Base-by-base conservation (phyloP, 2,113 vertebrate genomes). In the Tenebrosternarchus preto region DNA sequence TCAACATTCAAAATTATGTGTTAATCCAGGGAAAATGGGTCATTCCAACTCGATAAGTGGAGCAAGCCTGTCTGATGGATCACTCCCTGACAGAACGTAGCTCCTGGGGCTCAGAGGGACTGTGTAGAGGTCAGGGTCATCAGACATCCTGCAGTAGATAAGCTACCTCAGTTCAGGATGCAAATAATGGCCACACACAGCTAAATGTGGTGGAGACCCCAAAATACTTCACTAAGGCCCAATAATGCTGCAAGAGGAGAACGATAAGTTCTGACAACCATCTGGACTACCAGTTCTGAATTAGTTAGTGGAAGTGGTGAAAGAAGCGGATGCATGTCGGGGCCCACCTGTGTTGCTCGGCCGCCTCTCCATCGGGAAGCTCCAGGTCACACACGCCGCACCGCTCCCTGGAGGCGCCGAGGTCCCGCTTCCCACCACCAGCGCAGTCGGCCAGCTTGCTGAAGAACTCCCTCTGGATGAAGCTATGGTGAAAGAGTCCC, bases 401-500 rank as follows among this genome's bases (percentile, higher is more conserved):
- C 75, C 94, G 94, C 84, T 96, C 96, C 0, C 89, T 90, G 69
- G 94, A 86, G 85, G 90, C 88, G 78, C 93, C 91, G 87, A 89
- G 90, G 85, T 96, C 95, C 0, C 94, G 93, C 89, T 96, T 96
- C 91, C 96, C 95, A 81, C 94, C 96, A 0, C 94, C 95, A 0
- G 96, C 95, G 87, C 97, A 94, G 91, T 98, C 96, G 3, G 96
- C 96, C 85, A 98, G 92, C 88, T 98, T 94, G 92, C 88, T 97
- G 88, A 99, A 95, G 76, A 98, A 94, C 93, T 98, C 96, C 83
- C 96, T 91, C 93, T 97, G 97, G 89, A 98, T 96, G 90, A 99
- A 92, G 86, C 96, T 95, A 73, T 97, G 96, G 33, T 96, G 96
- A 85, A 98, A 93, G 50, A 98, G 94, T 46, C 96, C 93, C 0